Percentiles rank a stretch among this genome's conserved stretches.
Evolutionary conservation across 2,888 invertebrate species (phyloP).

Genomic region (Napeogenes inachia): DNA sequence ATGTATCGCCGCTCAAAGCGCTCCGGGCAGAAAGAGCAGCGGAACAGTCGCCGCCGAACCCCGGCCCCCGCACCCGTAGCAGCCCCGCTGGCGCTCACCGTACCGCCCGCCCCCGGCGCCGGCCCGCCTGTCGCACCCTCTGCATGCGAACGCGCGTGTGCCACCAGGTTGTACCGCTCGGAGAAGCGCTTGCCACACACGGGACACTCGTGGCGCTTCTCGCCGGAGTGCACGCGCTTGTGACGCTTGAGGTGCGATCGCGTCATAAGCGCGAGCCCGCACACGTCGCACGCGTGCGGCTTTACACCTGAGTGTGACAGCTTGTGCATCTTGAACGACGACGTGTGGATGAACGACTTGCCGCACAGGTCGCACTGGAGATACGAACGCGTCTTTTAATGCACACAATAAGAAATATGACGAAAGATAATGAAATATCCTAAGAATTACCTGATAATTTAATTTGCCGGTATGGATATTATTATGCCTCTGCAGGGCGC

Average conservation of each 20-base stretch:
- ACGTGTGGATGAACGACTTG: slow-evolving; percentile 82
- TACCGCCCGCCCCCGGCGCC: slow-evolving; percentile 10
- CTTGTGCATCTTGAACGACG: slow-evolving; percentile 83
- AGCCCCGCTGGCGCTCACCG: slow-evolving; percentile 17
- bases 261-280: slow-evolving; percentile 79
- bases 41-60: slow-evolving; percentile 57
- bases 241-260: slow-evolving; percentile 82
- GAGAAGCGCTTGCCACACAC: slow-evolving; percentile 79
- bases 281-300: slow-evolving; percentile 78
- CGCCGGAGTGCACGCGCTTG: slow-evolving; percentile 81
- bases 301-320: slow-evolving; percentile 80
- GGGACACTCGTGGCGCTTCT: slow-evolving; percentile 77
- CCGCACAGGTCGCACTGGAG: slow-evolving; percentile 79
- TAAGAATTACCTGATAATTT: slow-evolving; percentile 70
- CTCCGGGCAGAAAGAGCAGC: slow-evolving; percentile 64
- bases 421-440: neutral
- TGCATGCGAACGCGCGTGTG: slow-evolving; percentile 55
- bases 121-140: slow-evolving; percentile 16
- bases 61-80: slow-evolving; percentile 28
- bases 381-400: slow-evolving; percentile 6
- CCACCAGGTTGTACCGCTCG: slow-evolving; percentile 74
- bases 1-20: slow-evolving; percentile 69
- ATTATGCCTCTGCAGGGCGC: slow-evolving; percentile 78
- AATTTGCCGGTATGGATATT: slow-evolving; percentile 79
- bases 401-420: too few relatives aligned